Conservation (phyloP, 1,140 invertebrate genomes). For the Pogonomyrmex barbatus region DNA sequence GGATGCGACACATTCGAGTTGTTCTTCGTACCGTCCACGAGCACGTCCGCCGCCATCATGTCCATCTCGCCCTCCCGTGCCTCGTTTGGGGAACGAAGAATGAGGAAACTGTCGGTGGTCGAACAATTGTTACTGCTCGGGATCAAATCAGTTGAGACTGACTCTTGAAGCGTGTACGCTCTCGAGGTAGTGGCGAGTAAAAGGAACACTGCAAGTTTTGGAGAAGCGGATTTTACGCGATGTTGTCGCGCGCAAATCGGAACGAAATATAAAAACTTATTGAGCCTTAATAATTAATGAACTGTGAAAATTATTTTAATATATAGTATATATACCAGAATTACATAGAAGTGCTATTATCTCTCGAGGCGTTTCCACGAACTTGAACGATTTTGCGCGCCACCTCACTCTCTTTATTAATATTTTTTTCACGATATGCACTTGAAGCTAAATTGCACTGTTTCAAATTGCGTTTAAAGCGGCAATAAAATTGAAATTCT, state of each 20-base stretch:
- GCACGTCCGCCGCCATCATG: slow-evolving; percentile 40
- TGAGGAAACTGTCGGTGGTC: slow-evolving; percentile 75
- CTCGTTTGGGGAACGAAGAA: slow-evolving; percentile 70
- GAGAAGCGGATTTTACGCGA: slow-evolving; percentile 8
- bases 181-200: slow-evolving; percentile 65
- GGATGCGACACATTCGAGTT: slow-evolving; percentile 79
- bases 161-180: slow-evolving; percentile 66
- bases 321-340: background rate
- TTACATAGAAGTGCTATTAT: background rate
- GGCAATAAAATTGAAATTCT: slow-evolving; percentile 31
- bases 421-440: background rate
- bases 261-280: slow-evolving; percentile 1
- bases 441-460: slow-evolving; percentile 1
- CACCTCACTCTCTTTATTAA: background rate
- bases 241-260: background rate
- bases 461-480: slow-evolving; percentile 25
- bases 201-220: slow-evolving; percentile 69
- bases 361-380: background rate
- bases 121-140: slow-evolving; percentile 74
- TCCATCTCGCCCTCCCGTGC: slow-evolving; percentile 29
- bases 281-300: background rate
- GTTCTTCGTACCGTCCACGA: slow-evolving; percentile 58
- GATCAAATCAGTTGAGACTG: slow-evolving; percentile 65
- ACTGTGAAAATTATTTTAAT: background rate
- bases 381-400: background rate